Percentiles rank a stretch among this genome's conserved stretches.
Evolutionary conservation across 1,140 invertebrate genomes (phyloP).

Genomic region (Rhizoglyphus robini): DNA sequence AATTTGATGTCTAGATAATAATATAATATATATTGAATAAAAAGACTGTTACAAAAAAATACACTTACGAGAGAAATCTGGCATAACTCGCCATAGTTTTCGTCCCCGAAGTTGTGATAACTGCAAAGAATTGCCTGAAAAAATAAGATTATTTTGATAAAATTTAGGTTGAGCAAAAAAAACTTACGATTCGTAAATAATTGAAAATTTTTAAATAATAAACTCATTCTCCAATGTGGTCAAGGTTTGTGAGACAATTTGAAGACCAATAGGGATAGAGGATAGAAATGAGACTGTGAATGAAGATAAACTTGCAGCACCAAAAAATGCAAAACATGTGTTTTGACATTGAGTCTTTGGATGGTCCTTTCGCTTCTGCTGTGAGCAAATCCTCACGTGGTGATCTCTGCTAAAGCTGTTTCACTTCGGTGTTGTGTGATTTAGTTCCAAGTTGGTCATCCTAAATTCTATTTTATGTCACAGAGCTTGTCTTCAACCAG

Average conservation of each 20-base stretch:
- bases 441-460: neutral
- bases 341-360: neutral
- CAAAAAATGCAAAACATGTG: constrained; percentile 8
- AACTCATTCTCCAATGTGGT: neutral
- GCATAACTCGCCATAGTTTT: constrained; percentile 8
- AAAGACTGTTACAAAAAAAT: neutral
- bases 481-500: too few relatives aligned
- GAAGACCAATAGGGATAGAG: neutral
- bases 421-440: neutral
- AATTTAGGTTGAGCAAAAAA: neutral
- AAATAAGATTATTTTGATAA: neutral
- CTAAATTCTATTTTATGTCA: neutral
- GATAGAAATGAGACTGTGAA: neutral
- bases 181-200: neutral
- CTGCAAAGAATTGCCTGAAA: neutral
- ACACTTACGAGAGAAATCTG: constrained; percentile 12
- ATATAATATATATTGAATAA: neutral
- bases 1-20: constrained; percentile 48
- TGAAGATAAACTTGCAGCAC: neutral
- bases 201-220: neutral
- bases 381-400: neutral
- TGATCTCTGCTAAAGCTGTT: too few relatives aligned
- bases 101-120: constrained; percentile 7
- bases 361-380: neutral
- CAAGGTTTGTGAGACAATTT: neutral